phyloP scores from a whole-genome alignment of 2,888 invertebrate species.

The Ichneumoninae sp. region DNA sequence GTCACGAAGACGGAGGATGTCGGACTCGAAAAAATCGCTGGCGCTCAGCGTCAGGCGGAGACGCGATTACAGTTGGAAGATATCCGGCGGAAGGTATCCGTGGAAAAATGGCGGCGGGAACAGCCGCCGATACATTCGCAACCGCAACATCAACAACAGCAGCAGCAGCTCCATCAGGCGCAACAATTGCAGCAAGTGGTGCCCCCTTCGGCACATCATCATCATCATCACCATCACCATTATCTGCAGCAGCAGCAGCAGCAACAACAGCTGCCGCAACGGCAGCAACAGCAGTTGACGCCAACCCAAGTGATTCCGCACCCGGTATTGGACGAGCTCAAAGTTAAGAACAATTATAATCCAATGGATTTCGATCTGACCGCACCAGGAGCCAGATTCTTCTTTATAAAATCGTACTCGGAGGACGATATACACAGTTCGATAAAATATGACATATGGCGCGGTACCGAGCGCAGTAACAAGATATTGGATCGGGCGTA shows the following conservation, averaged over 20 bases:
- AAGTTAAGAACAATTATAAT: conserved; percentile 97
- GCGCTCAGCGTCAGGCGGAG: too few relatives aligned
- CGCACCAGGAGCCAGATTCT: conserved; percentile 94
- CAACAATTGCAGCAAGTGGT: too few relatives aligned
- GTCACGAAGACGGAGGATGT: conserved; percentile 90
- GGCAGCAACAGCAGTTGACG: conserved; percentile 78
- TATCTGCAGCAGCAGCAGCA: conserved; percentile 71
- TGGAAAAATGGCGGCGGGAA: background rate
- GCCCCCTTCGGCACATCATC: conserved; percentile 68
- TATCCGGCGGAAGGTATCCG: too few relatives aligned
- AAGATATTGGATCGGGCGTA: conserved; percentile 97
- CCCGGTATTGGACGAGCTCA: conserved; percentile 94
- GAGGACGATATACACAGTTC: conserved; percentile 99
- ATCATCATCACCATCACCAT: conserved; percentile 74
- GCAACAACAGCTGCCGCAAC: conserved; percentile 74
- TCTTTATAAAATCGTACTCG: conserved; percentile 99
- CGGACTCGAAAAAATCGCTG: conserved; percentile 89
- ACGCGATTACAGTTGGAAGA: too few relatives aligned
- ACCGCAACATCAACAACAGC: conserved; percentile 65
- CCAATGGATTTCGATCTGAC: conserved; percentile 95
- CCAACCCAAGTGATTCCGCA: conserved; percentile 85
- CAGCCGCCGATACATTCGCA: conserved; percentile 69
- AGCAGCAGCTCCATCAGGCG: conserved; percentile 72
- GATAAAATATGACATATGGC: conserved; percentile 99
- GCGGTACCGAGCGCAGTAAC: conserved; percentile 99